Conservation (phyloP, 2,888 invertebrate species). For the Sinohyriopsis cumingii region DNA sequence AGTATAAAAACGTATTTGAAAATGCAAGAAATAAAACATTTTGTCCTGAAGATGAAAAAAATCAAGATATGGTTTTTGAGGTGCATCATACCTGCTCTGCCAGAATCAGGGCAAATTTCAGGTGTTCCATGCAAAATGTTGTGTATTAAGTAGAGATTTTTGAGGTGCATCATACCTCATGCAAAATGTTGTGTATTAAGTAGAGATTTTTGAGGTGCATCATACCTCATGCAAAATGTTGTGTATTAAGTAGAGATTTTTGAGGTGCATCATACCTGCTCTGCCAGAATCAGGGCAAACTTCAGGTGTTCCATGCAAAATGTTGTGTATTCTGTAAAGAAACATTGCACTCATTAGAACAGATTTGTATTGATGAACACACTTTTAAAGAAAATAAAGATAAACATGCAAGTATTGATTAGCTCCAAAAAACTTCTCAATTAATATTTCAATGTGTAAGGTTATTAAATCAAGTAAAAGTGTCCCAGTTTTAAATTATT, state of each 20-base stretch:
- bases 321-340: slow-evolving; percentile 42
- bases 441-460: background rate
- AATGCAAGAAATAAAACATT: background rate
- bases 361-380: background rate
- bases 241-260: slow-evolving; percentile 34
- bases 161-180: slow-evolving; percentile 22
- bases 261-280: slow-evolving; percentile 22
- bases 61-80: background rate
- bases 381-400: background rate
- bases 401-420: background rate
- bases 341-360: slow-evolving; percentile 6
- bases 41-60: slow-evolving; percentile 6
- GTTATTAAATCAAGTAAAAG: no score
- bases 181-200: slow-evolving; percentile 46
- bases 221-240: slow-evolving; percentile 45
- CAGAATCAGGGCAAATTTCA: slow-evolving; percentile 39
- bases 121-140: slow-evolving; percentile 46
- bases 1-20: background rate
- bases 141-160: slow-evolving; percentile 34
- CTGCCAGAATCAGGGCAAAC: slow-evolving; percentile 43
- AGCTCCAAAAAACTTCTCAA: background rate
- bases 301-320: slow-evolving; percentile 40
- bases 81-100: slow-evolving; percentile 29
- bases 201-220: slow-evolving; percentile 4
- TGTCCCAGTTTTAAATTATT: no score